Evolutionary conservation across 23 tunicate species (phyloP).

Genomic region (Ascidia mentula): DNA sequence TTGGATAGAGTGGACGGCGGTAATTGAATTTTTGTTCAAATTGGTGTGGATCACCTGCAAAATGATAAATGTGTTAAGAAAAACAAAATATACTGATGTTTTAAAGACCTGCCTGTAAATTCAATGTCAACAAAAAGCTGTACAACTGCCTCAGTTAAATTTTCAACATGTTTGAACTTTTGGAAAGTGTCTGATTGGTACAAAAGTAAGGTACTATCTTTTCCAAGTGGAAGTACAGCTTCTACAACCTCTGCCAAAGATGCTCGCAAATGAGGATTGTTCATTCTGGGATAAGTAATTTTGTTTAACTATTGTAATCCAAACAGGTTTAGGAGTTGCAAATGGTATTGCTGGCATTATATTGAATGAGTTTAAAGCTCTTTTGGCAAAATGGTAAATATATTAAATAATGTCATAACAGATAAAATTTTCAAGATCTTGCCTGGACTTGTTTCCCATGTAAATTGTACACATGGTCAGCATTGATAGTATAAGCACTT

Average conservation of each 20-base stretch:
- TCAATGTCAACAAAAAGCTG: slow-evolving; percentile 59
- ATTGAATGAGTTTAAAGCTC: neutral
- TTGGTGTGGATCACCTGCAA: slow-evolving; percentile 44
- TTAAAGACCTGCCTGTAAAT: slow-evolving; percentile 3
- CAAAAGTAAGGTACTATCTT: neutral
- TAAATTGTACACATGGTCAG: slow-evolving; percentile 32
- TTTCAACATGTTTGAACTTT: slow-evolving; percentile 21
- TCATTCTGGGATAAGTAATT: slow-evolving; percentile 26
- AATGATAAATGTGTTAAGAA: neutral
- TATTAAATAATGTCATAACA: neutral
- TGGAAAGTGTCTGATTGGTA: neutral
- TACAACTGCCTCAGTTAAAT: slow-evolving; percentile 32
- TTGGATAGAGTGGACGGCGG: slow-evolving; percentile 73
- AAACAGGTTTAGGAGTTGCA: neutral
- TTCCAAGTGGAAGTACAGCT: slow-evolving; percentile 35
- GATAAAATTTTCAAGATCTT: neutral
- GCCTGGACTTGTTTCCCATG: slow-evolving; percentile 71
- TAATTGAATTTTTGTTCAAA: slow-evolving; percentile 72
- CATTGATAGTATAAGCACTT: slow-evolving; percentile 6
- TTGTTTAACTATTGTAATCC: neutral
- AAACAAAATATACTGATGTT: neutral
- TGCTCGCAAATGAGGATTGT: slow-evolving; percentile 69
- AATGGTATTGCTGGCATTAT: too few species aligned
- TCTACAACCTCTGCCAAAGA: slow-evolving; percentile 60
- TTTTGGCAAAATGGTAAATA: neutral